These are phyloP conservation scores for Pachycephala philippinensis DNA, from an alignment of 2,113 vertebrate species.

Conservation along the genomic window DNA sequence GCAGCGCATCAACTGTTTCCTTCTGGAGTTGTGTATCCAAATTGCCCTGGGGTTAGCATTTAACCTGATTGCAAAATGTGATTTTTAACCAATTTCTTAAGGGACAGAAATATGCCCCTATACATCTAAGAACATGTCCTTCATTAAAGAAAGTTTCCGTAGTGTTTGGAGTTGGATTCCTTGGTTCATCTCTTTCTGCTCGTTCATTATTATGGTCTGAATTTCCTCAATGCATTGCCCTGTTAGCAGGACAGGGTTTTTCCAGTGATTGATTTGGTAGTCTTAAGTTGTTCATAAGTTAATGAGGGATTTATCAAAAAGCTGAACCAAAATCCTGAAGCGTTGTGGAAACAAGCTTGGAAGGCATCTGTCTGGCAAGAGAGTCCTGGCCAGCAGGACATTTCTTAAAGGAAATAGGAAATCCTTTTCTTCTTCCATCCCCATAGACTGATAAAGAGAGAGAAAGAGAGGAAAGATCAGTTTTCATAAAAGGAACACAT, in stretches of 20 bases:
- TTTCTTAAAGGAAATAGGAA: not conserved
- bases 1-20: not conserved
- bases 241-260: not conserved
- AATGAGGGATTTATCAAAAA: not conserved
- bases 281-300: not conserved
- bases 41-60: not conserved
- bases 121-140: not conserved
- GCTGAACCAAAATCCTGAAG: not conserved
- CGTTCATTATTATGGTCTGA: not conserved
- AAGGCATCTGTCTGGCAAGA: not conserved
- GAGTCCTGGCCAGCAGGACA: not conserved
- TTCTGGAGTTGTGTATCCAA: not conserved
- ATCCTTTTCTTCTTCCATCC: not conserved
- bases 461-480: not conserved
- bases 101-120: not conserved
- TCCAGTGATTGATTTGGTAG: not conserved
- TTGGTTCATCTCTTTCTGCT: not conserved
- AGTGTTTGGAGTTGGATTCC: not conserved
- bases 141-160: not conserved
- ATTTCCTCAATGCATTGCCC: not conserved
- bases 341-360: not conserved
- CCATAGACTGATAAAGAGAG: not conserved
- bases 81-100: not conserved
- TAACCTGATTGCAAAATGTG: conserved; percentile 6
- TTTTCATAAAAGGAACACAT: not conserved